Conservation (phyloP, 2,888 invertebrate genomes). For the Neria commutata region DNA sequence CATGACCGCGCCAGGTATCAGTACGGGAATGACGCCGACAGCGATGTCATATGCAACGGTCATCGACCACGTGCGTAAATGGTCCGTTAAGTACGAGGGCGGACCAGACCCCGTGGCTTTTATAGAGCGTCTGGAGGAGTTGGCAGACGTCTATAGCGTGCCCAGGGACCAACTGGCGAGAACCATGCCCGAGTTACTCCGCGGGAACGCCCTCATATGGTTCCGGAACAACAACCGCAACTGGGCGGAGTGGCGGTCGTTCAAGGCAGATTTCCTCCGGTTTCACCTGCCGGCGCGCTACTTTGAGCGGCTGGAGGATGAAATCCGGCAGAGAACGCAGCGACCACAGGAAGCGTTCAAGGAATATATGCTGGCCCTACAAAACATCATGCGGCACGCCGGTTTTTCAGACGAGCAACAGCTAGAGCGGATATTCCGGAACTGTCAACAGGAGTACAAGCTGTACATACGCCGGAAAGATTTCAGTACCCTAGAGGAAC, state of each 20-base stretch:
- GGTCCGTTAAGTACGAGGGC: conserved; percentile 1
- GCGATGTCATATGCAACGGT: neutral
- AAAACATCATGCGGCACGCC: no score
- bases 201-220: neutral
- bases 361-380: no score
- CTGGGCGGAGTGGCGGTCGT: no score
- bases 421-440: conserved; percentile 11
- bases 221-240: no score
- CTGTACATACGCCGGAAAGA: conserved; percentile 8
- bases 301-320: neutral
- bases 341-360: no score
- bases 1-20: no score
- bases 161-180: no score
- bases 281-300: conserved; percentile 10
- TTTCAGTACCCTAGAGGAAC: no score
- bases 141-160: neutral
- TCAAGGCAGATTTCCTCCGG: neutral
- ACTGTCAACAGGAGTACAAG: conserved; percentile 2
- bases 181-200: neutral
- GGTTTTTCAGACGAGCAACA: no score
- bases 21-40: neutral
- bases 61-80: no score
- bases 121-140: conserved; percentile 1
- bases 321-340: no score
- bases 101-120: neutral